A percentile compares a stretch with the other conserved stretches of the same genome.
Conservation (phyloP, 2,797 vertebrate species). For the Oreochromis mossambicus region DNA sequence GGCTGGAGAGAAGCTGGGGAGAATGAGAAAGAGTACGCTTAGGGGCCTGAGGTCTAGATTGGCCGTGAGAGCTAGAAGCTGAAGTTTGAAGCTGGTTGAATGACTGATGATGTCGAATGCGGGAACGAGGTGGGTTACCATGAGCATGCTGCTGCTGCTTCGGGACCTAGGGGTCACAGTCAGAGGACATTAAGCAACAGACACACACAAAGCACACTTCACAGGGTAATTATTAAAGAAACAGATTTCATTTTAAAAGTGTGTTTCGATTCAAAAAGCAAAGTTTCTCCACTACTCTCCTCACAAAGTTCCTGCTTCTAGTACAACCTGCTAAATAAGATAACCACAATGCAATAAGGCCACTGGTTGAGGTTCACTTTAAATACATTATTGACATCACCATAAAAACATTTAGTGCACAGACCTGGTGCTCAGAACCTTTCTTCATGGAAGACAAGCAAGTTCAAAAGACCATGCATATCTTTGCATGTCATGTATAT, state of each 20-base stretch:
- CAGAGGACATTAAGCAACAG: constrained; percentile 67
- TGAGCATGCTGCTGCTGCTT: constrained; percentile 63
- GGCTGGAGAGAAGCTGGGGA: constrained; percentile 11
- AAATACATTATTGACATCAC: neutral
- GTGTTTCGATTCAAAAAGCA: neutral
- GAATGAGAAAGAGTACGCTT: constrained; percentile 26
- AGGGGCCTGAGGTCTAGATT: constrained; percentile 15
- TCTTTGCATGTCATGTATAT: neutral
- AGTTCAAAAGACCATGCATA: neutral
- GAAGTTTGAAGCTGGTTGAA: constrained; percentile 57
- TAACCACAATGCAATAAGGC: neutral
- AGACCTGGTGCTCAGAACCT: neutral
- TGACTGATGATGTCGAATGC: constrained; percentile 58
- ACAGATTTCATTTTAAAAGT: neutral
- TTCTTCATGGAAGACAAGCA: neutral
- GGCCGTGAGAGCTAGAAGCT: constrained; percentile 47
- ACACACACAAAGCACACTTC: constrained; percentile 9
- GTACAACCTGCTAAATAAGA: constrained; percentile 24
- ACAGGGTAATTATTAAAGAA: neutral
- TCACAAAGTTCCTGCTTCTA: neutral
- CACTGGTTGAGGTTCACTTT: neutral
- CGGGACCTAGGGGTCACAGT: constrained; percentile 75
- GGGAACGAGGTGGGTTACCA: constrained; percentile 66
- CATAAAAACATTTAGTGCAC: neutral
- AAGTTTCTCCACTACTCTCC: neutral